phyloP scores from a whole-genome alignment of 2,888 invertebrate species.

The Meganola albula region DNA sequence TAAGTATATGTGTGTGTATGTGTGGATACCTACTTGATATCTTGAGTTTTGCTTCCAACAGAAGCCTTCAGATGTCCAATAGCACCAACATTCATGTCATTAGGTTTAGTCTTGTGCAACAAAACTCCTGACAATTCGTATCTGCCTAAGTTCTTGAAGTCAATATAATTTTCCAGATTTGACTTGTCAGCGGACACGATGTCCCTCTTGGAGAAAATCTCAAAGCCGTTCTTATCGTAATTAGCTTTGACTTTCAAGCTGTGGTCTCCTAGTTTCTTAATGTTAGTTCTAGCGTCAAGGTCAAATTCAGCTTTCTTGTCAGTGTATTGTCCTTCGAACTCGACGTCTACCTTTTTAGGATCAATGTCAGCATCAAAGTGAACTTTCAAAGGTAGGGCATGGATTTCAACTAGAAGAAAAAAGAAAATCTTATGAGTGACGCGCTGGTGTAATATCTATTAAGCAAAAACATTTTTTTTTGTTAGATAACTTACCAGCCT shows the following conservation, averaged over 20 bases:
- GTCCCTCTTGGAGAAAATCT: slow-evolving; percentile 76
- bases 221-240: slow-evolving; percentile 50
- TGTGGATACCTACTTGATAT: slow-evolving; percentile 77
- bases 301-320: slow-evolving; percentile 79
- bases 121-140: slow-evolving; percentile 80
- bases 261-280: slow-evolving; percentile 64
- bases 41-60: slow-evolving; percentile 69
- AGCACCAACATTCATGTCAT: slow-evolving; percentile 76
- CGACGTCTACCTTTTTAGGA: slow-evolving; percentile 75
- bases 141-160: slow-evolving; percentile 78
- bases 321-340: slow-evolving; percentile 75
- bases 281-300: slow-evolving; percentile 71
- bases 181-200: slow-evolving; percentile 76
- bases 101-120: slow-evolving; percentile 71
- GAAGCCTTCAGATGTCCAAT: slow-evolving; percentile 73
- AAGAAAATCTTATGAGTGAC: too few relatives aligned
- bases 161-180: slow-evolving; percentile 78
- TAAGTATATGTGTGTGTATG: too few relatives aligned
- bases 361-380: slow-evolving; percentile 77
- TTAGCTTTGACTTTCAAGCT: slow-evolving; percentile 48
- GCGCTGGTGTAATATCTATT: too few relatives aligned
- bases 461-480: too few relatives aligned
- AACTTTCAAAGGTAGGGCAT: slow-evolving; percentile 65
- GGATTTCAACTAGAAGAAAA: slow-evolving; percentile 67
- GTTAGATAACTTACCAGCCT: too few relatives aligned